These are phyloP conservation scores for Pangasius krempfi DNA, from an alignment of 2,797 vertebrate genomes.

Conservation along the genomic window DNA sequence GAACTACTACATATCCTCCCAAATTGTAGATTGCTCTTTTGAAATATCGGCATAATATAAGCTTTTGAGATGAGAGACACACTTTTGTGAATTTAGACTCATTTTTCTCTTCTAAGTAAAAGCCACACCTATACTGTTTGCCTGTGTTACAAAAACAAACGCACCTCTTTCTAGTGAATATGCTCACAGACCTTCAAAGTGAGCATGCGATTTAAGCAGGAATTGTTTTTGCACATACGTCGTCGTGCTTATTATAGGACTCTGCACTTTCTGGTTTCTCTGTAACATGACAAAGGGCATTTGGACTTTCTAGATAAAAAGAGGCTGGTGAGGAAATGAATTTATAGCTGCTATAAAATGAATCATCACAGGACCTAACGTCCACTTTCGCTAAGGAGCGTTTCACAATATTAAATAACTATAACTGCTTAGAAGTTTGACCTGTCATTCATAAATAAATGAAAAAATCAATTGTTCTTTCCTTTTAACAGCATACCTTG, in stretches of 20 bases:
- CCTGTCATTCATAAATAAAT: neutral
- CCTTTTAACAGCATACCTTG: neutral
- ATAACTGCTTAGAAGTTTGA: neutral
- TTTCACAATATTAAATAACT: neutral
- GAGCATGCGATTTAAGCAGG: neutral
- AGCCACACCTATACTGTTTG: slow-evolving; percentile 11
- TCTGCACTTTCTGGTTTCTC: neutral
- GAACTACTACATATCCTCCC: neutral
- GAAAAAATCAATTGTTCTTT: neutral
- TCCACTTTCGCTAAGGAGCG: neutral
- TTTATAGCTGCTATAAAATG: neutral
- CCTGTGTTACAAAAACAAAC: slow-evolving; percentile 3
- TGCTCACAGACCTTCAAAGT: neutral
- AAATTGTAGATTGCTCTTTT: neutral
- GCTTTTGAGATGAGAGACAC: neutral
- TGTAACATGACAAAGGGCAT: neutral
- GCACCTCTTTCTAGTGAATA: neutral
- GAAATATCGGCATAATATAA: neutral
- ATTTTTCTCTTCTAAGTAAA: neutral
- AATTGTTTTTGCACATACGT: neutral
- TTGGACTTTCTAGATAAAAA: neutral
- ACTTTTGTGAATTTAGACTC: neutral
- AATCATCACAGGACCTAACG: neutral
- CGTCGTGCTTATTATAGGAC: neutral
- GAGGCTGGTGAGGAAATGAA: neutral